Conservation (phyloP, 2,113 vertebrate species). For the Leptobrachium leishanense region DNA sequence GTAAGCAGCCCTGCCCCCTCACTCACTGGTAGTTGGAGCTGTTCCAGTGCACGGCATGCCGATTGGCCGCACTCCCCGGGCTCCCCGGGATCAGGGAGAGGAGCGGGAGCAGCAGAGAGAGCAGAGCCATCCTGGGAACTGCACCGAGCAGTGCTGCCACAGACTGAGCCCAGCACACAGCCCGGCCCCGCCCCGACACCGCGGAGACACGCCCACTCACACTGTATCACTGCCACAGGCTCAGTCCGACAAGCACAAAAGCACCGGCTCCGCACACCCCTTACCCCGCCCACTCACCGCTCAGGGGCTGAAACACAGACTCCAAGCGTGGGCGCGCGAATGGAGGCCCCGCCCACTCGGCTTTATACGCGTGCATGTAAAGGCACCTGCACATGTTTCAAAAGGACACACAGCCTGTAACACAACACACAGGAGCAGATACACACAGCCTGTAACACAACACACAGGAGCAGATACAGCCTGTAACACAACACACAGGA, state of each 20-base stretch:
- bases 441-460: background rate
- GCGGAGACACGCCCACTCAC: background rate
- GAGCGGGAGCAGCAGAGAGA: constrained; percentile 58
- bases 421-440: too few species aligned
- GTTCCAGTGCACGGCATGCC: constrained; percentile 93
- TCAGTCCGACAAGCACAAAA: background rate
- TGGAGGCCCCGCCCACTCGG: too few species aligned
- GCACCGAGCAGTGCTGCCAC: constrained; percentile 13
- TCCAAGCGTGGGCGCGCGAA: background rate
- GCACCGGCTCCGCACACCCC: background rate
- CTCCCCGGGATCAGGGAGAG: constrained; percentile 62
- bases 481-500: background rate
- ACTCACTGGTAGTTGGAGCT: constrained; percentile 95
- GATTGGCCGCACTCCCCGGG: constrained; percentile 71
- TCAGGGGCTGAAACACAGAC: background rate
- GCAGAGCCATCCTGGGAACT: constrained; percentile 34
- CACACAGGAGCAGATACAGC: background rate
- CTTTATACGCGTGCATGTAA: too few species aligned
- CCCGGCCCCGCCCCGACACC: constrained; percentile 6
- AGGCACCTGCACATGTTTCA: too few species aligned
- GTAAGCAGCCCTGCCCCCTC: constrained; percentile 17
- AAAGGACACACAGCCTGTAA: too few species aligned
- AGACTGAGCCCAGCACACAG: background rate
- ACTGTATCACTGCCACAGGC: background rate
- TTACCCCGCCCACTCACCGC: background rate